phyloP scores from a whole-genome alignment of 2,113 vertebrate genomes.

The Danionella cerebrum region DNA sequence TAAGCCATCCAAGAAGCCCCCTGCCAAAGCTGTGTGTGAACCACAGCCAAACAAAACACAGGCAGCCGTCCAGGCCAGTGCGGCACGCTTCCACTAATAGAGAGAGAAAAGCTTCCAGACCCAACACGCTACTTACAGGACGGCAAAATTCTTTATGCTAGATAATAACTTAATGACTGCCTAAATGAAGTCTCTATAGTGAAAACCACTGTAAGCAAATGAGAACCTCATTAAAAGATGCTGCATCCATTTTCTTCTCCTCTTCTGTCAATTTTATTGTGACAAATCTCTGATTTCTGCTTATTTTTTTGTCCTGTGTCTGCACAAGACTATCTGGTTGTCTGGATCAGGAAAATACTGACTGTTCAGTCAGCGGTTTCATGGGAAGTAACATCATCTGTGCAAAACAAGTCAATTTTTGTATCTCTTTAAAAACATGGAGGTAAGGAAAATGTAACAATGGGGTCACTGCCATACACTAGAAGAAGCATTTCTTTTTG shows the following conservation, averaged over 20 bases:
- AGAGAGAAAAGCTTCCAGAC: slow-evolving; percentile 67
- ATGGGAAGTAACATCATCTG: slow-evolving; percentile 14
- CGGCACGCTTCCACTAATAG: slow-evolving; percentile 84
- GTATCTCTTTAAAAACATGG: no score
- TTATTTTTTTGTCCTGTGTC: slow-evolving; percentile 35
- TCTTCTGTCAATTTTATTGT: slow-evolving; percentile 24
- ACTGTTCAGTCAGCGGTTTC: background rate
- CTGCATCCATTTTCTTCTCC: slow-evolving; percentile 27
- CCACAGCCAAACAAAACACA: slow-evolving; percentile 88
- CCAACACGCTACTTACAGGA: slow-evolving; percentile 51
- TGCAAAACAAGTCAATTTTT: no score
- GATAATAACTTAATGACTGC: slow-evolving; percentile 58
- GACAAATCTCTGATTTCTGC: slow-evolving; percentile 33
- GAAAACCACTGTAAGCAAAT: slow-evolving; percentile 52
- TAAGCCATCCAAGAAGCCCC: slow-evolving; percentile 72
- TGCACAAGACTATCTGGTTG: slow-evolving; percentile 13
- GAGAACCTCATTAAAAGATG: slow-evolving; percentile 51
- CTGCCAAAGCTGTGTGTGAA: slow-evolving; percentile 78
- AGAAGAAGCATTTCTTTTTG: no score
- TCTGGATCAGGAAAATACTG: background rate
- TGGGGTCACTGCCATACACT: no score
- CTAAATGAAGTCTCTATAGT: slow-evolving; percentile 53
- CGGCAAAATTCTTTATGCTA: slow-evolving; percentile 48
- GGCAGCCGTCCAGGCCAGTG: slow-evolving; percentile 77
- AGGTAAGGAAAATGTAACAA: no score